Evolutionary conservation across 37 sponge, comb jelly and placozoan genomes (phyloP).

Genomic region (Beroe ovata): DNA sequence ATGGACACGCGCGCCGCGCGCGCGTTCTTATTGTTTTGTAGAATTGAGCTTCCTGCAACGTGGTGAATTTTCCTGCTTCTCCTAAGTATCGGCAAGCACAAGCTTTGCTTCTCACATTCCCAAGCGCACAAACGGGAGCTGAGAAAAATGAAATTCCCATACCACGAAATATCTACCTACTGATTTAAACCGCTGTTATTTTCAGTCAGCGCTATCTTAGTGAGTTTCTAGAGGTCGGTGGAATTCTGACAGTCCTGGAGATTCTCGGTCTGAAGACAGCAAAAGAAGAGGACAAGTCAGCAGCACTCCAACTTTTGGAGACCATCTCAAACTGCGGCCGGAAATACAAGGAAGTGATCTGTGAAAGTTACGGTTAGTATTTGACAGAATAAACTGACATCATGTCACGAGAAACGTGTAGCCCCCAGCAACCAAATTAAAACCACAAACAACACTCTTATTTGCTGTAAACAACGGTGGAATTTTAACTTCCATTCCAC

Average conservation of each 20-base stretch:
- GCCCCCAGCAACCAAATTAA: no score
- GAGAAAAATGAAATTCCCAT: no score
- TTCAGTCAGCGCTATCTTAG: constrained; percentile 79
- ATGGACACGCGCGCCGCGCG: background rate
- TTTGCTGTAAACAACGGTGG: no score
- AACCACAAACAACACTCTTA: no score
- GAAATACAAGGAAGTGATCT: constrained; percentile 95
- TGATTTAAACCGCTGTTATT: no score
- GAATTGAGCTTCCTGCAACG: no score
- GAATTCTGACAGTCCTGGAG: constrained; percentile 93
- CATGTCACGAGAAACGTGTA: no score
- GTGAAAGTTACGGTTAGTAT: constrained; percentile 89
- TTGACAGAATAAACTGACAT: background rate
- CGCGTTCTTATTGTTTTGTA: background rate
- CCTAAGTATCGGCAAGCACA: no score
- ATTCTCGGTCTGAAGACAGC: constrained; percentile 78
- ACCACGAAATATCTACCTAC: no score
- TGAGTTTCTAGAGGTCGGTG: constrained; percentile 97
- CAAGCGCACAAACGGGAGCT: background rate
- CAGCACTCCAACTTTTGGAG: constrained; percentile 76
- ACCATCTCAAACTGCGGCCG: constrained; percentile 79
- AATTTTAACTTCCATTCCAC: no score
- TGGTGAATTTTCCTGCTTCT: no score
- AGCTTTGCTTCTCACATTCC: background rate
- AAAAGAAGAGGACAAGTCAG: constrained; percentile 69